A percentile compares a stretch with the other conserved stretches of the same genome.
Evolutionary conservation across 2,888 invertebrate genomes (phyloP).

Genomic region (Pasiphila rectangulata): DNA sequence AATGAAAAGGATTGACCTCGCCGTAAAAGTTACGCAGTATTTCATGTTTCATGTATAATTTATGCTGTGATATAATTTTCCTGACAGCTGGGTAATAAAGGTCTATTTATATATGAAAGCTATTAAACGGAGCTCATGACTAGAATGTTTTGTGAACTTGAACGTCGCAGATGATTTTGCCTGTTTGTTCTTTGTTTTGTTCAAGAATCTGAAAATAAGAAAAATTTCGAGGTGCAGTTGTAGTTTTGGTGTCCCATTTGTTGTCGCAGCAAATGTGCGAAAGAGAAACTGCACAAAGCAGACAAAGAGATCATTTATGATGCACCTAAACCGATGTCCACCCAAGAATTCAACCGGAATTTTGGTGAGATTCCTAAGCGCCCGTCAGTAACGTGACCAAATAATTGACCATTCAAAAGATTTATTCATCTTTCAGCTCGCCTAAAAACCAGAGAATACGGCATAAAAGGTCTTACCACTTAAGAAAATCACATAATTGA

Average conservation of each 20-base stretch:
- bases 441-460: conserved; percentile 51
- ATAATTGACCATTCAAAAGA: conserved; percentile 23
- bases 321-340: too few relatives aligned
- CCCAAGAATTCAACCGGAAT: too few relatives aligned
- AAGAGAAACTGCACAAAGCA: neutral
- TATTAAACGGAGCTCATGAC: conserved; percentile 1
- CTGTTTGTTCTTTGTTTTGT: too few relatives aligned
- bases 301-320: neutral
- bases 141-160: neutral
- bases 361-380: neutral
- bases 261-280: neutral
- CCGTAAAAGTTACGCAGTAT: conserved; percentile 17
- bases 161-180: too few relatives aligned
- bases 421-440: conserved; percentile 42
- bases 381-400: conserved; percentile 10
- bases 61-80: conserved; percentile 5
- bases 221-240: too few relatives aligned
- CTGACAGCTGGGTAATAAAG: conserved; percentile 6
- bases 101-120: conserved; percentile 2
- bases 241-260: too few relatives aligned
- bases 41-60: conserved; percentile 15
- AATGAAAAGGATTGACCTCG: conserved; percentile 28
- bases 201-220: too few relatives aligned
- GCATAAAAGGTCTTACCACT: conserved; percentile 71
- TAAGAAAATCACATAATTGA: conserved; percentile 80